phyloP scores from a whole-genome alignment of 2,888 invertebrate species.

The Drosophila neonasuta region DNA sequence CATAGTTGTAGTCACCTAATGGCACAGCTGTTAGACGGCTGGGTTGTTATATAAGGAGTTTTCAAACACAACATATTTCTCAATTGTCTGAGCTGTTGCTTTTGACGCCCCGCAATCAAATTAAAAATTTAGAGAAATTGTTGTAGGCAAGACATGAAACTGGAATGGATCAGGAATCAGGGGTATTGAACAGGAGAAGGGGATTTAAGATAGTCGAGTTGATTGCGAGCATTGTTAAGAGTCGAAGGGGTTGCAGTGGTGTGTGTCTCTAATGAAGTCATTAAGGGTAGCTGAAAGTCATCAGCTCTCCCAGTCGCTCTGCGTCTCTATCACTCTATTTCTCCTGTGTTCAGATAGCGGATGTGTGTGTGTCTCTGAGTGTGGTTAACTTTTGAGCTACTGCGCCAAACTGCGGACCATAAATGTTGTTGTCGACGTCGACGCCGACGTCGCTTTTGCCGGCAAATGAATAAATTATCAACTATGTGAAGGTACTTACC shows the following conservation, averaged over 20 bases:
- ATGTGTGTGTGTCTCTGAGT: slow-evolving; percentile 33
- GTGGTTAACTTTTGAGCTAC: slow-evolving; percentile 68
- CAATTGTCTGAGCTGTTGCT: slow-evolving; percentile 69
- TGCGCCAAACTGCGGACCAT: slow-evolving; percentile 55
- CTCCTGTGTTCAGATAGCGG: slow-evolving; percentile 7
- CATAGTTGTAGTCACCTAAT: slow-evolving; percentile 29
- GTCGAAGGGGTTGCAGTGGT: slow-evolving; percentile 42
- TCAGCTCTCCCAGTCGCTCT: slow-evolving; percentile 11
- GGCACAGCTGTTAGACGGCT: slow-evolving; percentile 58
- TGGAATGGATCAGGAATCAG: slow-evolving; percentile 12
- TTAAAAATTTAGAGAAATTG: slow-evolving; percentile 54
- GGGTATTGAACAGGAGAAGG: slow-evolving; percentile 1
- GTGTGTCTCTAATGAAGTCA: slow-evolving; percentile 67
- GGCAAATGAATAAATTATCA: slow-evolving; percentile 76
- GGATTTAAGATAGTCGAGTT: slow-evolving; percentile 49
- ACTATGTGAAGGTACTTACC: slow-evolving; percentile 64
- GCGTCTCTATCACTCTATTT: neutral
- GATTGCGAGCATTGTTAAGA: slow-evolving; percentile 51
- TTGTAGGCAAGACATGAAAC: slow-evolving; percentile 11
- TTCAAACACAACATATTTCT: slow-evolving; percentile 57
- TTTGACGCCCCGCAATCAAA: slow-evolving; percentile 65
- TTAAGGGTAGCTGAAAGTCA: slow-evolving; percentile 62
- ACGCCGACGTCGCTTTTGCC: slow-evolving; percentile 33
- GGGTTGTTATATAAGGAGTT: slow-evolving; percentile 39
- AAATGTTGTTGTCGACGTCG: slow-evolving; percentile 48